Evolutionary conservation across 2,113 vertebrate genomes (phyloP), one percentile per base, ranked within the genome.

Genomic region (Mellivora capensis): DNA sequence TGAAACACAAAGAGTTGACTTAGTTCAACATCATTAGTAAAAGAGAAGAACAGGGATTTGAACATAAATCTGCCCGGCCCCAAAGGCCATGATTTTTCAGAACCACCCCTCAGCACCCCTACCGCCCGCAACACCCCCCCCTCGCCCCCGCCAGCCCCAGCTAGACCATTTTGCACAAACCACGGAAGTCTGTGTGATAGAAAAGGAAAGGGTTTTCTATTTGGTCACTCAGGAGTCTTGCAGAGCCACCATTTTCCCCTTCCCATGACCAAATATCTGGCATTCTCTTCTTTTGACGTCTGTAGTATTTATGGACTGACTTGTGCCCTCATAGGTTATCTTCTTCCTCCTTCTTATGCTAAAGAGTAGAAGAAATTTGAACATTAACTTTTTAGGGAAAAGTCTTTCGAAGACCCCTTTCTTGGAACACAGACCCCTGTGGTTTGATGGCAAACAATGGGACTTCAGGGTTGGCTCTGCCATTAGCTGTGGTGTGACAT

Each of bases 121-220:
- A 21, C 20, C 20, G 7, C 52, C 52, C 1, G 1, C 52, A 17
- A 54, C 59, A 4, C 61, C 42, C 27, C 5, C 0, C 37, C 37
- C 71, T 23, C 39, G 3, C 12, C 71, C 4, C 69, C 6, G 7
- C 42, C 31, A 0, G 11, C 37, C 93, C 90, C 27, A 83, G n/a
- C 69, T 95, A 92, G 20, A 86, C 74, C 44, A 11, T 90, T 97
- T 92, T 95, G 34, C 34, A 93, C 89, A 91, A 91, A 95, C n/a
- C 74, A 47, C 2, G 25, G 82, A 87, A 83, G 23, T 81, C 81
- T 86, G 31, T 20, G n/a, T 15, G 89, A 37, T 4, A 69, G 47
- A 57, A 57, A 72, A 95, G 84, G 44, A 96, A 95, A 91, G 69
- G 34, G 6, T 49, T 62, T 80, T 97, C 91, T 96, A 34, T 71